Evolutionary conservation across 23 tunicate genomes (phyloP).

Genomic region (Phallusia fumigata): DNA sequence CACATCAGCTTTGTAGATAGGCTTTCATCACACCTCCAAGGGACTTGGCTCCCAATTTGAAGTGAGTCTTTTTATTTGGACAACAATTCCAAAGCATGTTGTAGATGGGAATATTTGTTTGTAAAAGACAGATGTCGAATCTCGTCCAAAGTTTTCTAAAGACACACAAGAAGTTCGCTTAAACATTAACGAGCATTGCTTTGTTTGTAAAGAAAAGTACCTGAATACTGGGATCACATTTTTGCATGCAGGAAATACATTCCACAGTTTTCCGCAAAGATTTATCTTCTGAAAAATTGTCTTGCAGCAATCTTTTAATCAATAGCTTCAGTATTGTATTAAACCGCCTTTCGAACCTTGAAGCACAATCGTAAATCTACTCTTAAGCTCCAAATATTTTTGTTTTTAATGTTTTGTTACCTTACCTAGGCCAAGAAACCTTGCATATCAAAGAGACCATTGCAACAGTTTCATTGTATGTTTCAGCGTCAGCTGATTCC

Average conservation of each 20-base stretch:
- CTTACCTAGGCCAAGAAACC: neutral
- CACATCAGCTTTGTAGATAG: too few species aligned
- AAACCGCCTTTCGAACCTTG: neutral
- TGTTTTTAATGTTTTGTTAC: neutral
- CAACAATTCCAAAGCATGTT: too few species aligned
- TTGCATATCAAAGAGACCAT: neutral
- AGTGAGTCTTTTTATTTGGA: too few species aligned
- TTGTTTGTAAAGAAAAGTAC: neutral
- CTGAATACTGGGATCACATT: neutral
- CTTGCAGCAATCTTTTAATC: conserved; percentile 13
- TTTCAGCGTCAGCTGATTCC: neutral
- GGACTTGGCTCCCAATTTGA: too few species aligned
- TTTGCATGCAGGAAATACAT: neutral
- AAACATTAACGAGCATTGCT: neutral
- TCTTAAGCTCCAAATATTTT: neutral
- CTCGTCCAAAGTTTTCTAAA: neutral
- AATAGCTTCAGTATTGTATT: conserved; percentile 3
- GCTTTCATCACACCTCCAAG: too few species aligned
- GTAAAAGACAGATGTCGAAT: neutral
- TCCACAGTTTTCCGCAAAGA: neutral
- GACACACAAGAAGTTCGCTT: neutral
- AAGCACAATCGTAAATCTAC: too few species aligned
- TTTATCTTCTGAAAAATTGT: neutral
- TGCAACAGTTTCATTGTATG: neutral
- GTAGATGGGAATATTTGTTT: too few species aligned